Evolutionary conservation across 2,113 vertebrate species (phyloP).

Genomic region (Alces alces): DNA sequence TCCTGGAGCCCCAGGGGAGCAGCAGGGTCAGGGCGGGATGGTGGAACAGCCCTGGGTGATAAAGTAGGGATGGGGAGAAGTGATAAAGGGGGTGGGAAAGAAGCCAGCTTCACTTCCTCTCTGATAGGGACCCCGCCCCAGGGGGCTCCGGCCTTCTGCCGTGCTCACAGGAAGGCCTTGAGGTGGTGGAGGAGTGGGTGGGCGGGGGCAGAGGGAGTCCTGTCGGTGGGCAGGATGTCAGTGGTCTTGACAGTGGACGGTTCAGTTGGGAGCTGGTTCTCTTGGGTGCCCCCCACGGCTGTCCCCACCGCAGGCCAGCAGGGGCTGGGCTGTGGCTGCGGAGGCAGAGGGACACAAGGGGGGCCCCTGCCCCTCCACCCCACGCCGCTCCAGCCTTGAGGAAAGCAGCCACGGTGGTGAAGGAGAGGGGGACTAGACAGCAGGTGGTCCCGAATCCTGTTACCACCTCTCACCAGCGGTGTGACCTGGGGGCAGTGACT

Average conservation of each 20-base stretch:
- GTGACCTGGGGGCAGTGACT: neutral
- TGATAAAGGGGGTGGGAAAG: slow-evolving; percentile 39
- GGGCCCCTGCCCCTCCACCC: neutral
- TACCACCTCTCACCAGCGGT: neutral
- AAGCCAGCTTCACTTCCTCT: slow-evolving; percentile 50
- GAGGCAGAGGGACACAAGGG: neutral
- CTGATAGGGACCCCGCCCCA: slow-evolving; percentile 59
- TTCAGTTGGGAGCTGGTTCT: neutral
- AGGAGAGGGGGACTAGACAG: neutral
- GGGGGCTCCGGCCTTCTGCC: slow-evolving; percentile 21
- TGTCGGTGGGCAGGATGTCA: neutral
- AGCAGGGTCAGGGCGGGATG: neutral
- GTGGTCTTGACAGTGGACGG: neutral
- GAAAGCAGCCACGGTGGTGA: neutral
- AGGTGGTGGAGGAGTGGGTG: neutral
- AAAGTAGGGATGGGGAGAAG: neutral
- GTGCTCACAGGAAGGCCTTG: slow-evolving; percentile 38
- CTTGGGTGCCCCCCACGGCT: neutral
- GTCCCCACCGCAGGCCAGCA: neutral
- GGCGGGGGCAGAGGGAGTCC: neutral
- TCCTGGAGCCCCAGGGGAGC: neutral
- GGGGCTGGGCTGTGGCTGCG: neutral
- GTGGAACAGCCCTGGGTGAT: neutral
- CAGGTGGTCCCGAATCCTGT: neutral
- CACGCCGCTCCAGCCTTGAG: neutral